These are phyloP conservation scores for Tapirus terrestris DNA, from an alignment of 2,113 vertebrate genomes.

Conservation along the genomic window DNA sequence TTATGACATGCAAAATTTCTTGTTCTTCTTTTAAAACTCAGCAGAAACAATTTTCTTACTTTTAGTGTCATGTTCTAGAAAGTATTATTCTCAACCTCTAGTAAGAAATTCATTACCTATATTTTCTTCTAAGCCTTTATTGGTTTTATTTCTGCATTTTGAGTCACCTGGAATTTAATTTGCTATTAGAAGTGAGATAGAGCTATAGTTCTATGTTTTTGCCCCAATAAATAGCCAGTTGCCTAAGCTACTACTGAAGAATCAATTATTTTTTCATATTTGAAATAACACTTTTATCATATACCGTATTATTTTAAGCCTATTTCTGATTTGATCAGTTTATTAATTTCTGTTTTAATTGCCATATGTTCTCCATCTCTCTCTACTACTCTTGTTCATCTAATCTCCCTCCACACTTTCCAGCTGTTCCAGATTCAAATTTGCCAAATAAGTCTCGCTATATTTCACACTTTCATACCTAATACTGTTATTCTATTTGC, in stretches of 20 bases:
- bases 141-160: conserved; percentile 6
- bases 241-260: not conserved
- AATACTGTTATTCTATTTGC: not conserved
- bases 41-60: not conserved
- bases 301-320: not conserved
- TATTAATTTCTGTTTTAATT: not conserved
- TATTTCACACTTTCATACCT: not conserved
- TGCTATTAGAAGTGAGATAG: not conserved
- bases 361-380: not conserved
- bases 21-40: conserved; percentile 1
- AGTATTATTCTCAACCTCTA: not conserved
- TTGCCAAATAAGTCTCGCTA: not conserved
- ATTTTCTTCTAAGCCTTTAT: not conserved
- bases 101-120: not conserved
- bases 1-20: not conserved
- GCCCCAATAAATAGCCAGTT: not conserved
- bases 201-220: not conserved
- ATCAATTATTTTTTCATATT: not conserved
- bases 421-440: not conserved
- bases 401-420: not conserved
- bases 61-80: not conserved
- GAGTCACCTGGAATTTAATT: not conserved
- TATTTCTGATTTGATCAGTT: not conserved
- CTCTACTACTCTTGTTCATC: not conserved
- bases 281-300: not conserved